phyloP scores from a whole-genome alignment of 1,140 invertebrate genomes.

The Cataglyphis hispanica region DNA sequence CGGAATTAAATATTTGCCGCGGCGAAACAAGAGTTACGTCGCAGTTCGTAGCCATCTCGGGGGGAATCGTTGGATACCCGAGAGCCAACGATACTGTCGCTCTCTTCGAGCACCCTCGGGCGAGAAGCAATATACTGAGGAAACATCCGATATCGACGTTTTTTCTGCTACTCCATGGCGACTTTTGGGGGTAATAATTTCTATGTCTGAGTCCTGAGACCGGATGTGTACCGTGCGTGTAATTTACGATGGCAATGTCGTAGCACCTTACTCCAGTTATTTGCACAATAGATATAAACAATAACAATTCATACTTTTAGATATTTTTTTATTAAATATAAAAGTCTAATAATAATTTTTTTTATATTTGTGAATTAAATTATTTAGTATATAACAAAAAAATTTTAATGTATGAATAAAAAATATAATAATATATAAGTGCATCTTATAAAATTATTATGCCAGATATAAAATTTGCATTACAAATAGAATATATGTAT shows the following conservation, averaged over 20 bases:
- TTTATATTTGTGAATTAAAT: background rate
- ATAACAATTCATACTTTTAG: background rate
- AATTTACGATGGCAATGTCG: slow-evolving; percentile 54
- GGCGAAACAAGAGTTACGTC: slow-evolving; percentile 74
- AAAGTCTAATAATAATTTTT: background rate
- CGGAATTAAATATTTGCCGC: slow-evolving; percentile 79
- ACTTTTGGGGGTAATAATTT: slow-evolving; percentile 64
- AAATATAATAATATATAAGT: slow-evolving; percentile 4
- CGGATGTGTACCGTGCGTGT: slow-evolving; percentile 50
- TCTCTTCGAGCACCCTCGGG: slow-evolving; percentile 64
- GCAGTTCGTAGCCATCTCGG: slow-evolving; percentile 69
- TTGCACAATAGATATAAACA: background rate
- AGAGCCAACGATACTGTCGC: slow-evolving; percentile 69
- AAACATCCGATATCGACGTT: slow-evolving; percentile 62
- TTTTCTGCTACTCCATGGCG: background rate
- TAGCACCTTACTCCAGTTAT: background rate
- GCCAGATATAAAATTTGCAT: background rate
- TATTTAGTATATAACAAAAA: background rate
- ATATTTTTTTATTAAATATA: background rate
- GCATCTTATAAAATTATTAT: background rate
- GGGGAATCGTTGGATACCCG: slow-evolving; percentile 68
- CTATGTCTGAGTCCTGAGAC: slow-evolving; percentile 27
- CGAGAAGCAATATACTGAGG: slow-evolving; percentile 67
- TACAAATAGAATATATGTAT: background rate
- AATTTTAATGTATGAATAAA: background rate